A percentile compares a stretch with the other conserved stretches of the same genome.
Conservation (phyloP, 2,888 invertebrate genomes). For the Drosophila kambysellisi region DNA sequence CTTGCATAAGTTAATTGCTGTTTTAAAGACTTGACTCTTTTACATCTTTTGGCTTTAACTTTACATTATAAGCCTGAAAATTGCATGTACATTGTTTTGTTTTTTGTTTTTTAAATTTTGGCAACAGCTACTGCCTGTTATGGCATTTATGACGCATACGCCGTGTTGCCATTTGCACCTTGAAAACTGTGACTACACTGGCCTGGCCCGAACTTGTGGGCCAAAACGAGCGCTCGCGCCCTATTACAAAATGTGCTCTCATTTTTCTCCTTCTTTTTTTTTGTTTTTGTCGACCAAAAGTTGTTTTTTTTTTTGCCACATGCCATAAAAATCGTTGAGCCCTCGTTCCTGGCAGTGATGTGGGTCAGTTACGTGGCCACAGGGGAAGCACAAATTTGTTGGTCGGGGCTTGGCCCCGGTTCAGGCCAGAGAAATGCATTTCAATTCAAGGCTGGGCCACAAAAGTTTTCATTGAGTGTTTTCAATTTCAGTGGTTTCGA, state of each 20-base stretch:
- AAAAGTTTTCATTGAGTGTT: constrained; percentile 73
- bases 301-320: constrained; percentile 45
- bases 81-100: constrained; percentile 6
- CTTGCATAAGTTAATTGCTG: not conserved
- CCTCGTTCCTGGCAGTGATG: constrained; percentile 41
- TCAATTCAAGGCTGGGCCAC: constrained; percentile 65
- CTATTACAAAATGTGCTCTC: constrained; percentile 69
- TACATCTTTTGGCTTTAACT: constrained; percentile 10
- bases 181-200: constrained; percentile 49
- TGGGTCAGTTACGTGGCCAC: constrained; percentile 73
- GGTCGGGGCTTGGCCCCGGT: constrained; percentile 20
- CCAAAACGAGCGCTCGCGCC: constrained; percentile 47
- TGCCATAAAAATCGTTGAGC: constrained; percentile 62
- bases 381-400: constrained; percentile 57
- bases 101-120: constrained; percentile 5
- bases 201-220: constrained; percentile 44
- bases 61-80: constrained; percentile 6
- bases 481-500: constrained; percentile 76
- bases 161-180: constrained; percentile 63
- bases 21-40: not conserved
- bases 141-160: constrained; percentile 76
- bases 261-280: constrained; percentile 15
- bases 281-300: constrained; percentile 17
- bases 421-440: constrained; percentile 69
- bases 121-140: constrained; percentile 44